Conservation (phyloP, 2,113 vertebrate genomes). For the Hirundichthys speculiger region DNA sequence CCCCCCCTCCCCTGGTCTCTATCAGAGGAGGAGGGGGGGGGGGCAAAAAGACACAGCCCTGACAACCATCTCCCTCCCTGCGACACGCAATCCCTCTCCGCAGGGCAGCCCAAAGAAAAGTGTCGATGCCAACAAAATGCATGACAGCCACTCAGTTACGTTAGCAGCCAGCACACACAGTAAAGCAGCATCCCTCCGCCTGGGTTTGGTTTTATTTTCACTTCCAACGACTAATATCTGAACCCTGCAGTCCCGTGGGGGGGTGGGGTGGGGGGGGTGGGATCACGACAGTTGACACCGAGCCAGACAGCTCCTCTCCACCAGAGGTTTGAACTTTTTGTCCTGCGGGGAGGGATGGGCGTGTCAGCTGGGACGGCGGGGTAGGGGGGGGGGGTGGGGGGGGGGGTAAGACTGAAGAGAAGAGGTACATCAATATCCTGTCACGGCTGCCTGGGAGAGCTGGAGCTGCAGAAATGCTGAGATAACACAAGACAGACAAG, state of each 20-base stretch:
- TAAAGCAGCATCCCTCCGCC: conserved; percentile 45
- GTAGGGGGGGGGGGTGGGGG: conserved; percentile 10
- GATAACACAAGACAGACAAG: conserved; percentile 68
- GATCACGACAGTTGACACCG: conserved; percentile 52
- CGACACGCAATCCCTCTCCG: conserved; percentile 68
- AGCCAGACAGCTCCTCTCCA: conserved; percentile 65
- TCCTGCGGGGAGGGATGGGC: conserved; percentile 54
- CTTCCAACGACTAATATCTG: conserved; percentile 67
- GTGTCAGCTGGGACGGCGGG: conserved; percentile 36
- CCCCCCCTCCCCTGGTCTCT: conserved; percentile 26
- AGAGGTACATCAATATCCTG: conserved; percentile 70
- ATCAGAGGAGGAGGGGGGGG: too few species aligned
- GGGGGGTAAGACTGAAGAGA: conserved; percentile 37
- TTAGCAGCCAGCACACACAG: conserved; percentile 57
- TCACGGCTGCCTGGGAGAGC: conserved; percentile 61
- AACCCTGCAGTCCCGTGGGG: conserved; percentile 52
- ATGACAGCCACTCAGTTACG: conserved; percentile 77
- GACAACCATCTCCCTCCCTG: conserved; percentile 72
- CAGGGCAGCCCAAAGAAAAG: conserved; percentile 69
- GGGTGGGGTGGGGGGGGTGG: background rate
- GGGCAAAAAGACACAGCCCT: conserved; percentile 50
- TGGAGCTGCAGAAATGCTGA: conserved; percentile 51
- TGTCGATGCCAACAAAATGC: conserved; percentile 77
- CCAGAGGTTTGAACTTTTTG: conserved; percentile 71
- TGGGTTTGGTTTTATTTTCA: conserved; percentile 63